Conservation (phyloP, 2,113 vertebrate species). For the Heliornis fulica region DNA sequence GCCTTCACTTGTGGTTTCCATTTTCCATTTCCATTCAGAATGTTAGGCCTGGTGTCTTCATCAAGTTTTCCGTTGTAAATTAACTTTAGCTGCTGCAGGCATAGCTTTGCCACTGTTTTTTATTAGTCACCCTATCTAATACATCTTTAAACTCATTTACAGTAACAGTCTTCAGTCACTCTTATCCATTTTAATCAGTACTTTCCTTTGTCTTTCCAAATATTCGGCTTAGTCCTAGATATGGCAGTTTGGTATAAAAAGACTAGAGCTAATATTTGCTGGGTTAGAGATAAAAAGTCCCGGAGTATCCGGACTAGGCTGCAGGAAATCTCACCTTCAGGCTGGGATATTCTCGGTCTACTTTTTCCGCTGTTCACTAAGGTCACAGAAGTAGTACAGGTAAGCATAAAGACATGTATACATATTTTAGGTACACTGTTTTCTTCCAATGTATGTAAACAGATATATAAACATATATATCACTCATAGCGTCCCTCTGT, state of each 20-base stretch:
- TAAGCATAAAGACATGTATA: background rate
- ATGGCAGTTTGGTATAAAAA: background rate
- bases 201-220: background rate
- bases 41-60: background rate
- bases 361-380: background rate
- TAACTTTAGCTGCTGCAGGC: background rate
- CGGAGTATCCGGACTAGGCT: background rate
- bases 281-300: background rate
- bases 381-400: background rate
- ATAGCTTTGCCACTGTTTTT: background rate
- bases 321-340: background rate
- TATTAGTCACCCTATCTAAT: background rate
- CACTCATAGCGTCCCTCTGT: background rate
- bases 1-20: background rate
- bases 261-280: background rate
- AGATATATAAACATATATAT: background rate
- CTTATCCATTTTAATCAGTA: background rate
- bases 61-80: background rate
- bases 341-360: background rate
- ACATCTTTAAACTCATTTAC: background rate
- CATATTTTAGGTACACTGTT: background rate
- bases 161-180: background rate
- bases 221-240: background rate
- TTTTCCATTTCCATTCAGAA: conserved; percentile 22
- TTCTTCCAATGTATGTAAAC: background rate